Percentiles rank a stretch among this genome's conserved stretches.
Evolutionary conservation across 1,140 invertebrate genomes (phyloP).

Genomic region (Globodera ellingtonae): DNA sequence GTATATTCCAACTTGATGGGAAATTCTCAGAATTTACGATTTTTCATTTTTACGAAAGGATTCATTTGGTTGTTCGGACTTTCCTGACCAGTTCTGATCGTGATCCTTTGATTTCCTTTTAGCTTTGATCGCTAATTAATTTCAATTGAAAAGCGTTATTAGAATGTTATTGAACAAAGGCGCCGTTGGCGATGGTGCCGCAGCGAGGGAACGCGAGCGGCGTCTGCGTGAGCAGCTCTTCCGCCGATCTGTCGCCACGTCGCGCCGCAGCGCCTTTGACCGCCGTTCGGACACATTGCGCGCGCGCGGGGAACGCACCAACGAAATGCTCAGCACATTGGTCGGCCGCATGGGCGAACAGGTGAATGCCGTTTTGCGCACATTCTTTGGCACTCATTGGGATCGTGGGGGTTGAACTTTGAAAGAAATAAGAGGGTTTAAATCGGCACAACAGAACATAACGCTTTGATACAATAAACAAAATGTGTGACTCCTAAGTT

Average conservation of each 20-base stretch:
- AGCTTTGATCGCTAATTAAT: not conserved
- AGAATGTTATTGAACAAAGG: not conserved
- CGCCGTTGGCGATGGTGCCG: not conserved
- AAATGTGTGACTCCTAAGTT: too few species aligned
- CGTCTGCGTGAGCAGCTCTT: conserved; percentile 31
- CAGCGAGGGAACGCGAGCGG: conserved; percentile 17
- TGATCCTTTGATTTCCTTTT: not conserved
- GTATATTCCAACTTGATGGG: too few species aligned
- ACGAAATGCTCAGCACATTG: conserved; percentile 37
- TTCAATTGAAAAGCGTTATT: not conserved
- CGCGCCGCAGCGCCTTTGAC: conserved; percentile 17
- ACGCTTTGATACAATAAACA: too few species aligned
- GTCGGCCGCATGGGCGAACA: conserved; percentile 38
- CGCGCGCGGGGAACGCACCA: conserved; percentile 28
- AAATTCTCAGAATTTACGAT: not conserved
- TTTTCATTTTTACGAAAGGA: not conserved
- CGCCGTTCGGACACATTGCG: conserved; percentile 26
- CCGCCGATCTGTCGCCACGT: conserved; percentile 20
- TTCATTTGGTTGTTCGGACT: not conserved
- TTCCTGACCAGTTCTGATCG: not conserved
- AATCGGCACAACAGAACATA: too few species aligned
- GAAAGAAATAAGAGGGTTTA: too few species aligned
- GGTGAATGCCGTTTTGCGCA: not conserved
- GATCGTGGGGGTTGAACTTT: too few species aligned
- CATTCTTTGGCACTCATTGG: too few species aligned